Base-by-base conservation (phyloP, 2,888 invertebrate species). In the Lordiphosa fenestrarum region DNA sequence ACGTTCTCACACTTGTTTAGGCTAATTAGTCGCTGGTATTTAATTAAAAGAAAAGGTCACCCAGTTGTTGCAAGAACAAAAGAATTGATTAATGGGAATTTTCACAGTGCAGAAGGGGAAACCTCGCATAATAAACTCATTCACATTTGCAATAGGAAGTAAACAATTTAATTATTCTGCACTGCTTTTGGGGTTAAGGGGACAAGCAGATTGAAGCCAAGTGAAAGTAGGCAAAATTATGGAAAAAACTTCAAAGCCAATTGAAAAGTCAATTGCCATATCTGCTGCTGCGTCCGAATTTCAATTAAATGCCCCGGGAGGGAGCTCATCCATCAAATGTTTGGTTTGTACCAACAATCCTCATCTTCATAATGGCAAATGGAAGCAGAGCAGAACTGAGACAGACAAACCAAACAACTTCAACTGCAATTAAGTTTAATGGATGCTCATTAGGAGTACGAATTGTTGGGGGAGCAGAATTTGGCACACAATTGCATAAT, bases 391-490 rank as follows among this genome's bases (percentile, higher is more conserved):
- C n/a, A 25, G 33, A 44, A 15, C 44, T 21, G 35, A 33, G 35
- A 37, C 58, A 39, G 48, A 47, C 41, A n/a, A 47, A 48, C 49
- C 53, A 65, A 62, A 61, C 59, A 66, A 56, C 65, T 85, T 53
- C 77, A 73, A 66, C 71, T 77, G 78, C 81, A 85, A 84, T 84
- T 84, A 84, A 85, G 67, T 72, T 83, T 75, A 85, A 84, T 84
- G 84, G 69, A 68, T 71, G 71, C 73, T 75, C 74, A 81, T 83
- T 85, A 85, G 71, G 77, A 52, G 67, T 50, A 62, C 64, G 63
- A 73, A 73, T 69, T 77, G 71, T 66, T n/a, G 12, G 23, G 63
- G 37, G 21, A 12, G 44, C 54, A 60, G 62, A 46, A 62, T 56
- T 58, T 49, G 58, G 60, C 71, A 60, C 42, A 44, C 57, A 60